Conservation (phyloP, 1,140 invertebrate genomes). For the Formica selysi region DNA sequence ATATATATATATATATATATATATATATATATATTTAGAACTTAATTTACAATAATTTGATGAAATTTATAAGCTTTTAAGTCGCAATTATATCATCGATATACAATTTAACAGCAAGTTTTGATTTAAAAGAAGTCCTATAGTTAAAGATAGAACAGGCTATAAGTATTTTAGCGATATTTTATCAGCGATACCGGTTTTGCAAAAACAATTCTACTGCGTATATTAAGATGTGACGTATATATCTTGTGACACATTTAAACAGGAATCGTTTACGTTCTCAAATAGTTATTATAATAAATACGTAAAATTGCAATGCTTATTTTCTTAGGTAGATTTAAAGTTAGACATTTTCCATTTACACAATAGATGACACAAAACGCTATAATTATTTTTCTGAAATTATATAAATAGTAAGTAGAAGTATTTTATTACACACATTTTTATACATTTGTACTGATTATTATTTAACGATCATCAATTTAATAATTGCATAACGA, state of each 20-base stretch:
- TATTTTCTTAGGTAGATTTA: slow-evolving; percentile 13
- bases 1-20: no score
- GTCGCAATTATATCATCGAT: no score
- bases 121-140: no score
- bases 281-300: not conserved
- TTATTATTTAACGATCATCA: not conserved
- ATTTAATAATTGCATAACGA: no score
- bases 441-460: not conserved
- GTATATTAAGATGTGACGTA: not conserved
- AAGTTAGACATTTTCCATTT: not conserved
- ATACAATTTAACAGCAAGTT: no score
- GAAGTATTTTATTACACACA: not conserved
- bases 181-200: not conserved
- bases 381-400: no score
- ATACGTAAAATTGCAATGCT: not conserved
- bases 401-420: no score
- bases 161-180: not conserved
- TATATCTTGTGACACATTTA: not conserved
- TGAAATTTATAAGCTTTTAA: no score
- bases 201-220: not conserved
- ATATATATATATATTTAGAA: no score
- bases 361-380: no score
- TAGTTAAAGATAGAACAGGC: no score
- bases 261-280: not conserved
- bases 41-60: no score